Conservation (phyloP, 64 coral and sea anemone species). For the Orbicella faveolata region DNA sequence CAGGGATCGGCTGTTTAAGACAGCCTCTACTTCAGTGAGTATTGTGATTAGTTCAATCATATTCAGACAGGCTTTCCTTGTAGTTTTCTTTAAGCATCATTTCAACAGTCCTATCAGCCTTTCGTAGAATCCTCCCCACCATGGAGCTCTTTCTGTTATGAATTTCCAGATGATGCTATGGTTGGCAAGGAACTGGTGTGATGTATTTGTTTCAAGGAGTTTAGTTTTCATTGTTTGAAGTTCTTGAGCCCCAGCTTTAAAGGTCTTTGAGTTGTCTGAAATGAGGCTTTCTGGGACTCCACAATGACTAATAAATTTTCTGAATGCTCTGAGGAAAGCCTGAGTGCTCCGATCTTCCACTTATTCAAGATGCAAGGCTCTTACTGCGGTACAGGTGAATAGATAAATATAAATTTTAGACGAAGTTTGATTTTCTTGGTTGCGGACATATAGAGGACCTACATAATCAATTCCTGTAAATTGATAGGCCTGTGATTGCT, state of each 20-base stretch:
- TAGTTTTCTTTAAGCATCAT: slow-evolving; percentile 3
- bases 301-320: slow-evolving; percentile 26
- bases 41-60: slow-evolving; percentile 41
- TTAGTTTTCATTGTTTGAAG: not conserved
- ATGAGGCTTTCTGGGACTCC: slow-evolving; percentile 41
- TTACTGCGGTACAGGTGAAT: slow-evolving; percentile 34
- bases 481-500: slow-evolving; percentile 11
- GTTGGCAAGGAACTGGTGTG: not conserved
- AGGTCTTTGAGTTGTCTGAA: slow-evolving; percentile 43
- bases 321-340: slow-evolving; percentile 44
- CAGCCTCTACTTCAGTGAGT: slow-evolving; percentile 37
- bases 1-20: slow-evolving; percentile 40
- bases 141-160: not conserved
- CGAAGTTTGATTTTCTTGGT: slow-evolving; percentile 25
- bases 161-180: not conserved
- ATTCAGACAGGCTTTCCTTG: slow-evolving; percentile 12
- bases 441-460: slow-evolving; percentile 35
- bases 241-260: slow-evolving; percentile 1
- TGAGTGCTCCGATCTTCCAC: slow-evolving; percentile 36
- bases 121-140: slow-evolving; percentile 8
- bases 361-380: slow-evolving; percentile 47
- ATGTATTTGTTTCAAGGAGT: not conserved
- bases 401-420: not conserved
- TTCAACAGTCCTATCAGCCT: not conserved
- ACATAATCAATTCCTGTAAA: slow-evolving; percentile 44